Evolutionary conservation across 2,888 invertebrate genomes (phyloP).

Genomic region (Microchrysa polita): DNA sequence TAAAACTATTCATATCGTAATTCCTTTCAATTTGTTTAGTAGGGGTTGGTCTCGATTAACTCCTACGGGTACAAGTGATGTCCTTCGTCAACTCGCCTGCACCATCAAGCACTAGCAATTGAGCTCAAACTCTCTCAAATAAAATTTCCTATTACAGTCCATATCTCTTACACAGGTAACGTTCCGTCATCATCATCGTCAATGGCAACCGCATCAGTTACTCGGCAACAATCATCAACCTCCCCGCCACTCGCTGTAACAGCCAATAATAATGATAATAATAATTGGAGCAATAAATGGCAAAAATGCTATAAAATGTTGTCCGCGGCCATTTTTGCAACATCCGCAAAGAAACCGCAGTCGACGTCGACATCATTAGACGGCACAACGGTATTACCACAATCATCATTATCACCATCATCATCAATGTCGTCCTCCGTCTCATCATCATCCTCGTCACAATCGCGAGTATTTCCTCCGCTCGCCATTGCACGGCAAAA

Average conservation of each 20-base stretch:
- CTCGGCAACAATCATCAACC: not conserved
- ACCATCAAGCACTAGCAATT: not conserved
- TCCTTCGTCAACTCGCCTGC: not conserved
- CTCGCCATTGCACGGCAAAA: not conserved
- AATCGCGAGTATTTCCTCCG: not conserved
- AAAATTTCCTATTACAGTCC: too few relatives aligned
- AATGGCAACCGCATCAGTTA: not conserved
- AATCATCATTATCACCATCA: not conserved
- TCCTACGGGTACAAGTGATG: too few relatives aligned
- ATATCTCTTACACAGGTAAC: too few relatives aligned
- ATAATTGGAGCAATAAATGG: slow-evolving; percentile 23
- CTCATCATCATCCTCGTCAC: not conserved
- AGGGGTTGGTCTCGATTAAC: too few relatives aligned
- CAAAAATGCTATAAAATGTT: slow-evolving; percentile 17
- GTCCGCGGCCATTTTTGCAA: not conserved
- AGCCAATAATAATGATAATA: too few relatives aligned
- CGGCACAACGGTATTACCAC: not conserved
- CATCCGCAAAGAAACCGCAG: not conserved
- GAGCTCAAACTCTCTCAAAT: not conserved
- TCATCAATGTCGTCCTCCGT: not conserved
- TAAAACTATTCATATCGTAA: too few relatives aligned
- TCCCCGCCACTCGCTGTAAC: not conserved
- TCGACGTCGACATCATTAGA: not conserved
- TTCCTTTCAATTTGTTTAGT: too few relatives aligned
- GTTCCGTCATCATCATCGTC: too few relatives aligned